Conservation (phyloP, 2,888 invertebrate genomes). For the Machimus atricapillus region DNA sequence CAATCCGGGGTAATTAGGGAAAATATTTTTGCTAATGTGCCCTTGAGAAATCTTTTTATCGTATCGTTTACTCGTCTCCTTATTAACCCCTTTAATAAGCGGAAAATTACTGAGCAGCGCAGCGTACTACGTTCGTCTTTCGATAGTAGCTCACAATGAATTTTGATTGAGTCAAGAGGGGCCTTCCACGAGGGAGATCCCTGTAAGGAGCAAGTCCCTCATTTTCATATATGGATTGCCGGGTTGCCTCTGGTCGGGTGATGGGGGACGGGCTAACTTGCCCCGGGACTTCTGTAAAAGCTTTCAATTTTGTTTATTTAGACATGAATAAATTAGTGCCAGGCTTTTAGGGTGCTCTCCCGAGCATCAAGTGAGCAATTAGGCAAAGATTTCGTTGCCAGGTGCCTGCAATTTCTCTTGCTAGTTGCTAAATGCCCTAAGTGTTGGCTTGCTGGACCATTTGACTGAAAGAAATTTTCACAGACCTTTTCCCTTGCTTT, state of each 20-base stretch:
- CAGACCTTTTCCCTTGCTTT: neutral
- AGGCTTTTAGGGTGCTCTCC: neutral
- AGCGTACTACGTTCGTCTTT: neutral
- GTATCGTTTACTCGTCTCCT: neutral
- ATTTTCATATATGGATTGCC: neutral
- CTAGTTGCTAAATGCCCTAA: neutral
- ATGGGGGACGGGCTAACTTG: neutral
- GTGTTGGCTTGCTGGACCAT: neutral
- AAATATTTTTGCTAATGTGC: neutral
- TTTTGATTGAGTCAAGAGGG: neutral
- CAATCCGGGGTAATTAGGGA: neutral
- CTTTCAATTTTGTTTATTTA: constrained; percentile 24
- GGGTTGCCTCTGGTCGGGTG: neutral
- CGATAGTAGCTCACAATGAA: neutral
- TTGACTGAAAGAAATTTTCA: neutral
- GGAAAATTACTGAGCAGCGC: neutral
- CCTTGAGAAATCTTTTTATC: neutral
- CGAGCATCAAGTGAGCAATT: constrained; percentile 24
- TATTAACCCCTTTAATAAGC: neutral
- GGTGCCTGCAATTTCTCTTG: neutral
- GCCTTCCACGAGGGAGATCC: neutral
- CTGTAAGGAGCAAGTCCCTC: neutral
- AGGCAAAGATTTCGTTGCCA: constrained; percentile 6
- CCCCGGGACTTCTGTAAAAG: neutral
- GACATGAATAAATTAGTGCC: constrained; percentile 21